phyloP scores from a whole-genome alignment of 2,888 invertebrate genomes.

The Sarcophaga rosellei region DNA sequence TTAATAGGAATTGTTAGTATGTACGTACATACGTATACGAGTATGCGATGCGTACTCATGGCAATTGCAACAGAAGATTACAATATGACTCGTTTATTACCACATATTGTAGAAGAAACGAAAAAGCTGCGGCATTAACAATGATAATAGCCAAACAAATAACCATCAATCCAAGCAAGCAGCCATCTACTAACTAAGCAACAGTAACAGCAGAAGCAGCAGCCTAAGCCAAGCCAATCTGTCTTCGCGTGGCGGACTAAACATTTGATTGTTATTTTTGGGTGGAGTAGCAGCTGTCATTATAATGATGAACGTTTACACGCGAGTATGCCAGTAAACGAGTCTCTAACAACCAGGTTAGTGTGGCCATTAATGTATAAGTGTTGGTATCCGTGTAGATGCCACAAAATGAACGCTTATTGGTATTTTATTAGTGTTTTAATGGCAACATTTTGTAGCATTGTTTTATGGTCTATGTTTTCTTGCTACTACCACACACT shows the following conservation, averaged over 20 bases:
- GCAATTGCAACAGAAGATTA: constrained; percentile 50
- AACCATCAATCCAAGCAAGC: constrained; percentile 14
- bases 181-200: neutral
- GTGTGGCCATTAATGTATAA: constrained; percentile 30
- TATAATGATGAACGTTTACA: constrained; percentile 66
- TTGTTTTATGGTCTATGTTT: constrained; percentile 47
- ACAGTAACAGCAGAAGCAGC: neutral
- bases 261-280: constrained; percentile 47
- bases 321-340: neutral
- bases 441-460: constrained; percentile 67
- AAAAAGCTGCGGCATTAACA: constrained; percentile 9
- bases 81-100: constrained; percentile 31
- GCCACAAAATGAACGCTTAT: constrained; percentile 64
- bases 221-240: neutral
- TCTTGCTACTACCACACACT: constrained; percentile 14
- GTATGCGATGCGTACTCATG: neutral
- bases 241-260: constrained; percentile 20
- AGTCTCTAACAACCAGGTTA: constrained; percentile 16
- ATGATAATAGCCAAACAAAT: constrained; percentile 38
- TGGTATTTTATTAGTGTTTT: constrained; percentile 69
- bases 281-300: constrained; percentile 62
- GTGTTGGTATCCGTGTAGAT: constrained; percentile 29
- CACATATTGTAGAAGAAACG: constrained; percentile 10
- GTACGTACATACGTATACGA: neutral
- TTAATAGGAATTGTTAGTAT: constrained; percentile 17